phyloP scores from a whole-genome alignment of 2,113 vertebrate genomes.

The Astur gentilis region DNA sequence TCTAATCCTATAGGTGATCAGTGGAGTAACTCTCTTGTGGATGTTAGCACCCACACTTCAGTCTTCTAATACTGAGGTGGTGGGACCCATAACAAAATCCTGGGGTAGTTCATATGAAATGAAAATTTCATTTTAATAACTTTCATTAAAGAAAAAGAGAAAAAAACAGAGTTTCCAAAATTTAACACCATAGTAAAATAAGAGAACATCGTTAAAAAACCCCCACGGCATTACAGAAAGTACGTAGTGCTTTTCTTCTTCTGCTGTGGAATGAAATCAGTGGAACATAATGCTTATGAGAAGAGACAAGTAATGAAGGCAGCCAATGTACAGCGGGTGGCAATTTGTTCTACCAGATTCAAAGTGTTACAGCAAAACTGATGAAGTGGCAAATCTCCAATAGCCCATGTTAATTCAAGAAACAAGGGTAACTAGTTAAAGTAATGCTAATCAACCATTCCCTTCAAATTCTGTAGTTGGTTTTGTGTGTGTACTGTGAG shows the following conservation, averaged over 20 bases:
- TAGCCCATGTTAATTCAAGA: neutral
- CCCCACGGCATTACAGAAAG: neutral
- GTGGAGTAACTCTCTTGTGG: neutral
- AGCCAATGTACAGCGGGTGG: neutral
- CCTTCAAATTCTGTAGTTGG: neutral
- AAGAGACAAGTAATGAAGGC: neutral
- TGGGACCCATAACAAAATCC: neutral
- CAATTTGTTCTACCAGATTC: neutral
- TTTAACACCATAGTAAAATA: neutral
- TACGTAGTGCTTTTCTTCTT: neutral
- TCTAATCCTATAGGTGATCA: neutral
- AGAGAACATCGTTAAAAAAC: neutral
- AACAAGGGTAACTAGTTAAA: neutral
- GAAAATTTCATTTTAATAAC: neutral
- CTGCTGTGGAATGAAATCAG: neutral
- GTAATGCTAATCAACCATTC: neutral
- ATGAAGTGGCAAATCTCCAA: neutral
- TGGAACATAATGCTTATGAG: neutral
- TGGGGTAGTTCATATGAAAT: neutral
- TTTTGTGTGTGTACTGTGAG: neutral
- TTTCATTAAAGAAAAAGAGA: neutral
- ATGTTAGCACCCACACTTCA: neutral
- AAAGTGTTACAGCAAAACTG: neutral
- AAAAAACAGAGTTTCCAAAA: neutral
- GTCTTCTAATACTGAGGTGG: neutral